Base-by-base conservation (phyloP, 1,140 invertebrate species). In the Liolophura sinensis region DNA sequence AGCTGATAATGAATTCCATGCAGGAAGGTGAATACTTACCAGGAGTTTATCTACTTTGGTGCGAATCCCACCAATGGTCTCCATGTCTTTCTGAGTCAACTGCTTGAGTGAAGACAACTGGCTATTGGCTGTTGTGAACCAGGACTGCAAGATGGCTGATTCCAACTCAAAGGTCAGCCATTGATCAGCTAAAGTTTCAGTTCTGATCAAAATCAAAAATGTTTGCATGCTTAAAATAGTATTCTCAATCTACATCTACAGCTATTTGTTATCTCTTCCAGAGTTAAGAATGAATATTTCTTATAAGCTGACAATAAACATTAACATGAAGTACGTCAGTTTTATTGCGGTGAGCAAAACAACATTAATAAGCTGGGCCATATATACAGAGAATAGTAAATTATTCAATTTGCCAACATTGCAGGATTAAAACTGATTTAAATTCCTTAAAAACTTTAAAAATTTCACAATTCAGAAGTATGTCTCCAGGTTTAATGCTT, bases 31-130 rank as follows among this genome's bases (percentile, higher is more conserved):
- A 40, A 15, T 27, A 73, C 74, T 64, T 70, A 82, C 81, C 78
- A 82, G 62, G 60, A 82, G 67, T 66, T 78, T 77, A 48, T 81
- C 79, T 24, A 81, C 74, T 67, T 81, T 77, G 25, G 67, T 67
- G 46, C 78, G 66, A 0, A 83, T 72, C 7, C 67, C 71, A 1
- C 64, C 75, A 60, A 83, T 80, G 71, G 77, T 80, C 50, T 79
- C 71, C 14, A 74, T 55, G 58, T 82, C 79, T 52, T 74, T 57
- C 7, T 78, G 71, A 25, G 71, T 73, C 27, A 83, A 68, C 57
- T 79, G 71, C 52, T 71, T 74, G 50, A 83, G 72, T 25, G 68
- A 65, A 9, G 67, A 62, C 4, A 78, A 62, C 60, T 76, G 79
- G 40, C 69, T 75, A 57, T 74, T 73, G 49, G 78, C 80, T 48